phyloP scores from a whole-genome alignment of 2,888 invertebrate genomes.

The Hirtodrosophila confusa region DNA sequence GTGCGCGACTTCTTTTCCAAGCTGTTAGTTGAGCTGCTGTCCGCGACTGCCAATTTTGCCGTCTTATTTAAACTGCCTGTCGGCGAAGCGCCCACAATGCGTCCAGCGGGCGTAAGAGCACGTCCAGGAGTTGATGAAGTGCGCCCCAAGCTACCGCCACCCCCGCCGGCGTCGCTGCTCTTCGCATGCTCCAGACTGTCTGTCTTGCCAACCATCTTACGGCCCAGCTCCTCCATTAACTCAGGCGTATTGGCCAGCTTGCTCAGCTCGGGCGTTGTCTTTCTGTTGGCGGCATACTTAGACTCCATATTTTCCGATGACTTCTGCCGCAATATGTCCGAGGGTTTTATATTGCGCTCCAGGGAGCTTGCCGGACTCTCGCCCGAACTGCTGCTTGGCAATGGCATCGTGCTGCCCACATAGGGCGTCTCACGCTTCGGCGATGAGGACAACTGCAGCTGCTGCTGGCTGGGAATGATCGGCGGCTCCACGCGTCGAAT shows the following conservation, averaged over 20 bases:
- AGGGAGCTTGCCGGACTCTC: conserved; percentile 83
- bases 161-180: conserved; percentile 64
- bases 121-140: conserved; percentile 71
- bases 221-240: conserved; percentile 83
- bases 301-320: conserved; percentile 83
- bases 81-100: conserved; percentile 81
- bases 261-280: conserved; percentile 83
- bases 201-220: conserved; percentile 82
- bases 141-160: conserved; percentile 82
- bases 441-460: conserved; percentile 79
- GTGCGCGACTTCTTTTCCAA: conserved; percentile 81
- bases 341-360: conserved; percentile 84
- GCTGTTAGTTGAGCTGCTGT: conserved; percentile 81
- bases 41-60: conserved; percentile 74
- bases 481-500: conserved; percentile 87
- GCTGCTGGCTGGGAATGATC: conserved; percentile 82
- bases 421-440: conserved; percentile 82
- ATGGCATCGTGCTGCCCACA: conserved; percentile 74
- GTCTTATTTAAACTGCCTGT: conserved; percentile 82
- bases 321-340: conserved; percentile 84
- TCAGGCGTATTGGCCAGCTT: conserved; percentile 81
- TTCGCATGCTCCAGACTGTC: conserved; percentile 83
- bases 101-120: conserved; percentile 57
- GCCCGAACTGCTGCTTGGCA: conserved; percentile 74
- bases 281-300: conserved; percentile 82